Base-by-base conservation (phyloP, 2,113 vertebrate species). In the Hyla sarda region DNA sequence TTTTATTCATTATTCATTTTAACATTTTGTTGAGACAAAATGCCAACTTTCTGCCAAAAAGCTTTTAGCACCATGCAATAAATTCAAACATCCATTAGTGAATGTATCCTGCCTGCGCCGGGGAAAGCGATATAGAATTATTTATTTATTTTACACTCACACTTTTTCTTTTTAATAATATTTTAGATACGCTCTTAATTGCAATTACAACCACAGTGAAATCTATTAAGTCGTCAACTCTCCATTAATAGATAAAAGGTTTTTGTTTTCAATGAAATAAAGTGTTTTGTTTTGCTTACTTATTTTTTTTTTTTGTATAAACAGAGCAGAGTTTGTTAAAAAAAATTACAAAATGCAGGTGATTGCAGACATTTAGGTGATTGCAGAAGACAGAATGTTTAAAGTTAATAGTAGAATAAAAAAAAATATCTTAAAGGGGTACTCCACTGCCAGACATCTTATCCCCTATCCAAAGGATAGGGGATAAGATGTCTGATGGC, bases 21-120 rank as follows among this genome's bases (percentile, higher is more conserved):
- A 37, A 62, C 17, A 82, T 52, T 52, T 8, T 71, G 16, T 37
- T 71, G 19, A 71, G 30, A 82, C 47, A 71, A 82, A 82, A 54
- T 82, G 45, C 45, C 60, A 82, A 82, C 81, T 82, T 67, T 82
- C 37, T 82, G 62, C 25, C 28, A 62, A 71, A 82, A 82, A 69
- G 81, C 81, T 69, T 52, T 82, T 71, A 82, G 62, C 65, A 34
- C 45, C 62, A 23, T 52, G 25, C 47, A 50, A 30, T 69, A 47
- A 71, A 34, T 82, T 82, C 47, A 48, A 37, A 34, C 65, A 82
- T 71, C 45, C 81, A 82, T 82, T 82, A 82, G 81, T 37, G 13
- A 25, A 82, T 71, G 45, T 23, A 71, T 82, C 45, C 7, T 71
- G 37, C 41, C 62, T 67, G 32, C 32, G 23, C 32, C 19, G 2